phyloP scores from a whole-genome alignment of 2,113 vertebrate genomes.

The Oxyura jamaicensis region DNA sequence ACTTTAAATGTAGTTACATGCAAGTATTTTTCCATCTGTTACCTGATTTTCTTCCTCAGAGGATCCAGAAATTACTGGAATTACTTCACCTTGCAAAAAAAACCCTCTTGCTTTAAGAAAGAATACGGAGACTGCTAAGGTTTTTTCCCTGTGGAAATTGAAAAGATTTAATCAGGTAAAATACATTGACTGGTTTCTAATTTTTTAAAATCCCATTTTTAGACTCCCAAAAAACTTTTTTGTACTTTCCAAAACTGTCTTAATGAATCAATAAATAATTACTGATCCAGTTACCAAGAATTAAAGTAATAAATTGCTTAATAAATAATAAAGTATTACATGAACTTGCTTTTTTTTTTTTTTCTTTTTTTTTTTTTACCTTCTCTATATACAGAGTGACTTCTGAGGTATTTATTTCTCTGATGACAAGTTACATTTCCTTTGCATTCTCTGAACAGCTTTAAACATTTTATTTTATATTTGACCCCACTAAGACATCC shows the following conservation, averaged over 20 bases:
- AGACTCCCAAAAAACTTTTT: neutral
- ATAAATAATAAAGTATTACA: neutral
- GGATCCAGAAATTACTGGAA: neutral
- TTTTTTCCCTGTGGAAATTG: neutral
- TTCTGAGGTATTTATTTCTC: neutral
- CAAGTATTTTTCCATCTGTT: slow-evolving; percentile 31
- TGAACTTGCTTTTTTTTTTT: neutral
- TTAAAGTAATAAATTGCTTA: neutral
- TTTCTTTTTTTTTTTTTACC: neutral
- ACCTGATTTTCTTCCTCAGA: neutral
- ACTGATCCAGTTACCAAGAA: neutral
- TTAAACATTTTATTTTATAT: neutral
- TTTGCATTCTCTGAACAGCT: neutral
- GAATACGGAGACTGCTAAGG: neutral
- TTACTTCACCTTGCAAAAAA: neutral
- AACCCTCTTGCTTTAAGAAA: neutral
- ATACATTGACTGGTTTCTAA: neutral
- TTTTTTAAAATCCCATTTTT: neutral
- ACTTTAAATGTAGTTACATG: neutral
- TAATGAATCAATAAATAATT: neutral
- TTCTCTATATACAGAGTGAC: neutral
- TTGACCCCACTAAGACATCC: neutral
- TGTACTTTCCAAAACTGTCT: neutral
- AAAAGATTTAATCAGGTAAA: neutral
- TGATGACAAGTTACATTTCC: neutral